Conservation (phyloP, 2,888 invertebrate species). For the Clostera curtula region DNA sequence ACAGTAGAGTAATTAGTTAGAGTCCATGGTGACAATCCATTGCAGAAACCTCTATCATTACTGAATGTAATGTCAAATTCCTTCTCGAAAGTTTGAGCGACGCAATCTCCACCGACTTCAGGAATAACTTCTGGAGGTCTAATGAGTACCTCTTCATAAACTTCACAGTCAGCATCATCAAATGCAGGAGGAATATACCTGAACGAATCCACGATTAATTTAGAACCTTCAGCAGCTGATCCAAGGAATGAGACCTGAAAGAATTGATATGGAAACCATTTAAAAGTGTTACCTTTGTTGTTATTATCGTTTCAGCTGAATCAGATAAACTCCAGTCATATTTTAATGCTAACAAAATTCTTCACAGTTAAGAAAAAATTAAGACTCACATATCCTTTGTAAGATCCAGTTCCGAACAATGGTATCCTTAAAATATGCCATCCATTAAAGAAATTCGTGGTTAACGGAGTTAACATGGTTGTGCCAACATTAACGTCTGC, state of each 20-base stretch:
- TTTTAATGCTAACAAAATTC: too few species aligned
- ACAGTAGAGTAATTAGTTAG: constrained; percentile 9
- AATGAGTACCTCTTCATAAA: constrained; percentile 19
- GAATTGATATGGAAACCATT: background rate
- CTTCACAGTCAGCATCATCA: constrained; percentile 19
- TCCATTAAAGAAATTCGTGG: constrained; percentile 14
- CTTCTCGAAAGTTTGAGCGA: constrained; percentile 21
- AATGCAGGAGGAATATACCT: constrained; percentile 23
- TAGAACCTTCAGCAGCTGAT: constrained; percentile 17
- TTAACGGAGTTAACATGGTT: constrained; percentile 12
- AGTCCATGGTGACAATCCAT: constrained; percentile 16
- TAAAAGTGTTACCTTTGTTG: too few species aligned
- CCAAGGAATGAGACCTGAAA: constrained; percentile 30
- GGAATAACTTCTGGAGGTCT: constrained; percentile 7
- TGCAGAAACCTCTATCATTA: constrained; percentile 14
- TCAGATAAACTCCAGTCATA: too few species aligned
- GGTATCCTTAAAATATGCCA: constrained; percentile 23
- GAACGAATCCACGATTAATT: constrained; percentile 30
- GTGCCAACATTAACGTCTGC: constrained; percentile 18
- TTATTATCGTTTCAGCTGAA: too few species aligned
- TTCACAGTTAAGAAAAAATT: too few species aligned
- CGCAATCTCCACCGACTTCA: constrained; percentile 16
- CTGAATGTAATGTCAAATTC: constrained; percentile 13
- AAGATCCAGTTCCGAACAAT: constrained; percentile 18
- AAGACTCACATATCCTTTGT: constrained; percentile 37